phyloP scores from a whole-genome alignment of 2,888 invertebrate species.

The Nomada ferruginata region DNA sequence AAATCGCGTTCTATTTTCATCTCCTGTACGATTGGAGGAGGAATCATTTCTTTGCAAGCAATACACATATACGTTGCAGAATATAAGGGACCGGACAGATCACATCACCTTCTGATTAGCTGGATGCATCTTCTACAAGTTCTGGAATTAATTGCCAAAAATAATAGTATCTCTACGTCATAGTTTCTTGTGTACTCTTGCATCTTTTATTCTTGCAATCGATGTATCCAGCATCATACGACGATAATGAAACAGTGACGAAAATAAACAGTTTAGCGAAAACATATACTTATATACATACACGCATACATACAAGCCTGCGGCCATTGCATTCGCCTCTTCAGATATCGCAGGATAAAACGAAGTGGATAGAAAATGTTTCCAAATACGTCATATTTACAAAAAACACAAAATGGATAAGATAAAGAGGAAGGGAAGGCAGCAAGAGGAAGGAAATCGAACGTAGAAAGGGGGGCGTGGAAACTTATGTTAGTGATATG shows the following conservation, averaged over 20 bases:
- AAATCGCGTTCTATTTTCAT: background rate
- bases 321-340: background rate
- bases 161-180: slow-evolving; percentile 35
- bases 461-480: no score
- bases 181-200: background rate
- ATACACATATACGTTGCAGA: background rate
- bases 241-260: slow-evolving; percentile 30
- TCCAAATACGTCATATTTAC: slow-evolving; percentile 27
- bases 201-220: slow-evolving; percentile 18
- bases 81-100: background rate
- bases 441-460: background rate
- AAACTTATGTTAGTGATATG: slow-evolving; percentile 16
- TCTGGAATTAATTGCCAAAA: slow-evolving; percentile 15
- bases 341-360: slow-evolving; percentile 26
- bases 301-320: background rate
- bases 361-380: slow-evolving; percentile 5
- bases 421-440: slow-evolving; percentile 9
- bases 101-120: background rate
- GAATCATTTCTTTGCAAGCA: slow-evolving; percentile 7
- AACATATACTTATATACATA: background rate
- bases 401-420: slow-evolving; percentile 25
- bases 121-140: background rate
- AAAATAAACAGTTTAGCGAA: slow-evolving; percentile 33
- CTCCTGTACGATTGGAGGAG: background rate
- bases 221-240: slow-evolving; percentile 15